Base-by-base conservation (phyloP, 2,888 invertebrate species). In the Tachystola acroxantha region DNA sequence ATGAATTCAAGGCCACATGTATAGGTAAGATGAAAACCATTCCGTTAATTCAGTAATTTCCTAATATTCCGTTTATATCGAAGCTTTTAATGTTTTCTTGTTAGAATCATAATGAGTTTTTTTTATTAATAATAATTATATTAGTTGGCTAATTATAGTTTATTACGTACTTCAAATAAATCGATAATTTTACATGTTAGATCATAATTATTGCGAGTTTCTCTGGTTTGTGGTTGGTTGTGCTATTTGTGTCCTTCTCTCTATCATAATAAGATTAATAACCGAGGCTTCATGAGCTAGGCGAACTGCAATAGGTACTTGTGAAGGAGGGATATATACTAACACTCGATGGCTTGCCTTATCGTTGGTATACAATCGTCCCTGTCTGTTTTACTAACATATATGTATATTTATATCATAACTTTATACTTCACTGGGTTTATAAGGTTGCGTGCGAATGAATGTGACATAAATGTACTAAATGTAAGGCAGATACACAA, bases 141-240 rank as follows among this genome's bases (percentile, higher is more conserved):
- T 65, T 75, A 81, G 74, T 77, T 79, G 66, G 64, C 71, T 80
- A 74, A 75, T 75, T 66, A 62, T 77, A 80, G 72, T 76, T 68
- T 75, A 71, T 71, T 72, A 64, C 67, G 69, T 68, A 66, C 57
- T 71, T 65, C 55, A 68, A 84, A 85, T 82, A 82, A 86, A 85
- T 67, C 70, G 63, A 75, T 76, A 69, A 72, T 67, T 66, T 57
- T 71, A 64, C 70, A 67, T 75, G 73, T 79, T 82, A 78, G 77
- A 68, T 63, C 59, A 68, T 61, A 64, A 77, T 73, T 76, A 77
- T 74, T 76, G 74, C 69, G 78, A 73, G 75, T 81, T 81, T 84
- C 68, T 75, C 61, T 82, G 80, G 80, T 78, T 52, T 68, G 53
- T 76, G 79, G 80, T 57, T 66, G 72, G 60, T 79, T 81, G 86